Percentiles rank a stretch among this genome's conserved stretches.
These are phyloP conservation scores for Xestia ashworthii DNA, from an alignment of 2,888 invertebrate species.

Conservation along the genomic window DNA sequence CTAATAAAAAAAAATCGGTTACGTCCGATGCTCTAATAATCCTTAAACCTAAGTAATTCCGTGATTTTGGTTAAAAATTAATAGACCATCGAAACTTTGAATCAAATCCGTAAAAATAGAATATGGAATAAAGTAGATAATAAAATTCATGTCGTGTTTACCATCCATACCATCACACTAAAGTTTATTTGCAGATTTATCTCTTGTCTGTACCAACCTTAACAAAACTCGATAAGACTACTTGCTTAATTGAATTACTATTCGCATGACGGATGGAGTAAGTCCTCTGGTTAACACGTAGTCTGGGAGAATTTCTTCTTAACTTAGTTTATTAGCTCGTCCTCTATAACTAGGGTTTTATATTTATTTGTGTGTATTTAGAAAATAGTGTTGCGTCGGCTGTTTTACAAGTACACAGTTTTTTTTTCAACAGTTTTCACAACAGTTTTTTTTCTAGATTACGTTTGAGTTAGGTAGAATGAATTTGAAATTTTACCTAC, in stretches of 20 bases:
- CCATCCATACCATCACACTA: not conserved
- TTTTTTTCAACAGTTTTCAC: no score
- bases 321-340: slow-evolving; percentile 49
- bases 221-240: slow-evolving; percentile 37
- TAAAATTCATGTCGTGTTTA: not conserved
- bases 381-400: not conserved
- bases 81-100: not conserved
- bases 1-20: no score
- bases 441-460: not conserved
- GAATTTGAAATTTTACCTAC: not conserved
- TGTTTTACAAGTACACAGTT: not conserved
- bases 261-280: slow-evolving; percentile 47
- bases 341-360: slow-evolving; percentile 10
- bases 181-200: slow-evolving; percentile 10
- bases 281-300: slow-evolving; percentile 41
- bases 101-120: not conserved
- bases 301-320: slow-evolving; percentile 32
- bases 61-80: not conserved
- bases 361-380: not conserved
- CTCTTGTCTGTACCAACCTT: slow-evolving; percentile 3
- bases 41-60: no score
- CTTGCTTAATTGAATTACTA: slow-evolving; percentile 58
- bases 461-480: no score
- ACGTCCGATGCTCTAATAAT: no score
- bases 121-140: not conserved